These are phyloP conservation scores for Telmatochromis brachygnathus DNA, from an alignment of 2,113 vertebrate genomes.

Conservation along the genomic window DNA sequence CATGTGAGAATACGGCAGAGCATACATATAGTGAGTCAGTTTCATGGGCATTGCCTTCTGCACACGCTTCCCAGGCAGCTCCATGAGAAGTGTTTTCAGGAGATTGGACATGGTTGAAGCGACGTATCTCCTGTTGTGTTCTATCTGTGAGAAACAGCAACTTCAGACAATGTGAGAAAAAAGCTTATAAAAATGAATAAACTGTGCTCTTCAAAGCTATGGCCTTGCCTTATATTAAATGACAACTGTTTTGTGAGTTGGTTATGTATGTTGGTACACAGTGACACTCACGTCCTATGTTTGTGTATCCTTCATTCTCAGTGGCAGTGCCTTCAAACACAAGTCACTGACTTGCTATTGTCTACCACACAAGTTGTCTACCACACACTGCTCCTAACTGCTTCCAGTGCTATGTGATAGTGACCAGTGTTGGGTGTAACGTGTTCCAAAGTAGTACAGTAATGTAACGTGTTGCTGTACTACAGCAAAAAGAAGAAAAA, in stretches of 20 bases:
- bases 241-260: background rate
- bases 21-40: background rate
- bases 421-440: background rate
- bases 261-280: background rate
- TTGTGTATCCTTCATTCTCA: background rate
- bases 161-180: background rate
- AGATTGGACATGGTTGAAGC: background rate
- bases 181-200: background rate
- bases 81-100: background rate
- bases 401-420: background rate
- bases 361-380: background rate
- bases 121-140: background rate
- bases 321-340: background rate
- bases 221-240: background rate
- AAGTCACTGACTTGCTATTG: background rate
- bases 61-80: background rate
- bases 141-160: background rate
- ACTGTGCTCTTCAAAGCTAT: background rate
- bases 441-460: background rate
- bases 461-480: background rate
- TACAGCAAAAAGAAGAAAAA: background rate
- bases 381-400: background rate
- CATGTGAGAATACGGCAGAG: background rate
- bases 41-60: background rate
- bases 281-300: background rate